phyloP scores from a whole-genome alignment of 2,113 vertebrate species.

The Rhinolophus ferrumequinum region DNA sequence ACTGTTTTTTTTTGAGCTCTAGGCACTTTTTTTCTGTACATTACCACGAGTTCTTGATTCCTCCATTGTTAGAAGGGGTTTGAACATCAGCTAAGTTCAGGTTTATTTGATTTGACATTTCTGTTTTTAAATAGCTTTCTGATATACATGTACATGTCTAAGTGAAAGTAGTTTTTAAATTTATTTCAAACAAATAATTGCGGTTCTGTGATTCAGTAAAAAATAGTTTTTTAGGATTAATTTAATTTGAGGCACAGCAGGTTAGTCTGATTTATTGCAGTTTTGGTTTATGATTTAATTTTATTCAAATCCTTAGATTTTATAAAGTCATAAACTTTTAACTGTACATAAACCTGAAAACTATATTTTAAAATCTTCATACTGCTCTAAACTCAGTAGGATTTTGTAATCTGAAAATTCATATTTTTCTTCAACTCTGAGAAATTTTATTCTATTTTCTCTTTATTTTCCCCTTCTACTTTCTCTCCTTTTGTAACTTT shows the following conservation, averaged over 20 bases:
- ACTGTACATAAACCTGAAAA: slow-evolving; percentile 3
- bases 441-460: slow-evolving; percentile 30
- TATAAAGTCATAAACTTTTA: slow-evolving; percentile 49
- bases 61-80: not conserved
- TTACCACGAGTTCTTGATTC: not conserved
- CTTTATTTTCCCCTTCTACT: not conserved
- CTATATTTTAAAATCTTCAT: slow-evolving; percentile 22
- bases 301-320: not conserved
- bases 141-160: not conserved
- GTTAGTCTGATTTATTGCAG: slow-evolving; percentile 2
- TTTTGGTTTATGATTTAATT: slow-evolving; percentile 42
- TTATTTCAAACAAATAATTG: slow-evolving; percentile 41
- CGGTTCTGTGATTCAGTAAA: slow-evolving; percentile 35
- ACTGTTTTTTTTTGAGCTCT: not conserved
- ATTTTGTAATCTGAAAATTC: slow-evolving; percentile 46
- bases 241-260: slow-evolving; percentile 32
- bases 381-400: not conserved
- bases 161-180: slow-evolving; percentile 35
- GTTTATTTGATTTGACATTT: slow-evolving; percentile 29
- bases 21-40: not conserved
- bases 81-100: not conserved
- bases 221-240: slow-evolving; percentile 10
- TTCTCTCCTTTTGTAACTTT: not conserved
- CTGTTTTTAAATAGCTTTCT: slow-evolving; percentile 12
- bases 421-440: slow-evolving; percentile 32